Conservation (phyloP, 2,113 vertebrate genomes). For the Aramus guarauna region DNA sequence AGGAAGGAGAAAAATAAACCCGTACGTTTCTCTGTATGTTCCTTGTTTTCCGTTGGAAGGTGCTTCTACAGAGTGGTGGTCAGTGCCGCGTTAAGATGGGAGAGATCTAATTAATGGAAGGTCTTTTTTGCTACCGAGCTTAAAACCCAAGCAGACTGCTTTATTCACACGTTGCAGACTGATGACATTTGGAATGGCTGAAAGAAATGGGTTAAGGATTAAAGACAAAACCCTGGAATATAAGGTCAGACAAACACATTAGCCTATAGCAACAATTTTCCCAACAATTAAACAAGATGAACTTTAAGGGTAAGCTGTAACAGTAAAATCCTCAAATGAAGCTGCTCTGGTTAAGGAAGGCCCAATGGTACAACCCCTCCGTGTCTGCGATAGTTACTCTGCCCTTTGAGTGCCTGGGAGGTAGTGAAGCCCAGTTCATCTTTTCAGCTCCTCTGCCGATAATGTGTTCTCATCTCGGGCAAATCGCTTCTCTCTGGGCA, state of each 20-base stretch:
- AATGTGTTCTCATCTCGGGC: background rate
- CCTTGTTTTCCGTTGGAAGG: background rate
- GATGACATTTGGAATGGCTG: background rate
- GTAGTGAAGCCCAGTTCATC: background rate
- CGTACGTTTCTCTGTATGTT: background rate
- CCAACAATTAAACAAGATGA: background rate
- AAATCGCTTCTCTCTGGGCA: background rate
- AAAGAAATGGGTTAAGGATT: background rate
- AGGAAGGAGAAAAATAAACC: background rate
- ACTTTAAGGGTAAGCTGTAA: background rate
- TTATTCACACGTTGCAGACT: background rate
- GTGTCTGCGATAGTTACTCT: background rate
- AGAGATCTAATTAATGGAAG: background rate
- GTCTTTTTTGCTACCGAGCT: background rate
- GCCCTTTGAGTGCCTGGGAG: background rate
- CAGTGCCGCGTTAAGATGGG: background rate
- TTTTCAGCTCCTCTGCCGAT: background rate
- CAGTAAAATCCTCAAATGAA: background rate
- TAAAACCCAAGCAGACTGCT: background rate
- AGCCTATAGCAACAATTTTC: background rate
- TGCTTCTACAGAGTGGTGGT: background rate
- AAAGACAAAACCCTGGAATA: background rate
- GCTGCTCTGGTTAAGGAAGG: background rate
- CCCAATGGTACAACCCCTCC: background rate
- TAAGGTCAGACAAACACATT: background rate